These are phyloP conservation scores for Parus major DNA, from an alignment of 2,113 vertebrate genomes.

Conservation along the genomic window DNA sequence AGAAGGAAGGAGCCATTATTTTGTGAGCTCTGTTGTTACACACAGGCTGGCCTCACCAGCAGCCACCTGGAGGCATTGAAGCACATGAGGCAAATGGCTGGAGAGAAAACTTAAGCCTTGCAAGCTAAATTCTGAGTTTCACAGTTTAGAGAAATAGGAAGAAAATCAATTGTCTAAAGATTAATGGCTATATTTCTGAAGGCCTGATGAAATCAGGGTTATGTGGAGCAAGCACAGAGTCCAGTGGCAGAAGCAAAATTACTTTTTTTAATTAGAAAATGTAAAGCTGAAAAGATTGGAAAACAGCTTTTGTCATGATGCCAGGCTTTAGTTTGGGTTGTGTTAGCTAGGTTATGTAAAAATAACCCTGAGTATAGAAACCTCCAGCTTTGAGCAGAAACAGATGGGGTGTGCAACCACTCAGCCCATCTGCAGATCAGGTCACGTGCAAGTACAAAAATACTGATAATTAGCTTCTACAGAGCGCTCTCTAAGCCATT, in stretches of 20 bases:
- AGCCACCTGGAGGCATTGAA: neutral
- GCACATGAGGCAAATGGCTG: neutral
- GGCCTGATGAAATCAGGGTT: neutral
- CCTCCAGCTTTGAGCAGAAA: neutral
- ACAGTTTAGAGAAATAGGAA: neutral
- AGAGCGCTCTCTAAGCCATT: neutral
- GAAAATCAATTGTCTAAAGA: neutral
- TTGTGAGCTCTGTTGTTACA: neutral
- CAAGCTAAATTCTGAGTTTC: neutral
- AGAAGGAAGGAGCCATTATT: neutral
- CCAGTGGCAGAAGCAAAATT: neutral
- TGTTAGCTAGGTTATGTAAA: neutral
- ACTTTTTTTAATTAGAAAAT: neutral
- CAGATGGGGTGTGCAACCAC: neutral
- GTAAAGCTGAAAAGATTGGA: neutral
- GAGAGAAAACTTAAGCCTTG: neutral
- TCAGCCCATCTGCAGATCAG: neutral
- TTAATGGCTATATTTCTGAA: neutral
- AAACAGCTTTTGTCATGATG: neutral
- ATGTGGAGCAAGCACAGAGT: neutral
- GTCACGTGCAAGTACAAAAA: neutral
- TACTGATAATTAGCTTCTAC: neutral
- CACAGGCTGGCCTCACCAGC: neutral
- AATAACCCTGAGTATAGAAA: neutral
- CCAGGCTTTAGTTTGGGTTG: neutral